These are phyloP conservation scores for Cephus rjabovi DNA, from an alignment of 2,888 invertebrate species.

Conservation along the genomic window DNA sequence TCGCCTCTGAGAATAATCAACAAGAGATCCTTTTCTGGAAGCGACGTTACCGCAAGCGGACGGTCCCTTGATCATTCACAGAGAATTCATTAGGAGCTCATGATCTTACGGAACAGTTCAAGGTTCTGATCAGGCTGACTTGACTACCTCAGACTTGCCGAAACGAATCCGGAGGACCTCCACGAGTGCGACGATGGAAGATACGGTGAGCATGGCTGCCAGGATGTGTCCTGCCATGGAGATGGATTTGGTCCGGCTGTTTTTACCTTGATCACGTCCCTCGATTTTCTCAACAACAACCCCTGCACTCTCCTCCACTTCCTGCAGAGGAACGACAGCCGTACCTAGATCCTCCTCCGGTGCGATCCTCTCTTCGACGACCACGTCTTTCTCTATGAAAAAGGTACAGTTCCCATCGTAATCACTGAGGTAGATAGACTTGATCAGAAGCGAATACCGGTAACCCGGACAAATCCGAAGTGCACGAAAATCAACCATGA, in stretches of 20 bases:
- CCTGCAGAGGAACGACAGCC: constrained; percentile 5
- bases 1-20: constrained; percentile 43
- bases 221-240: constrained; percentile 55
- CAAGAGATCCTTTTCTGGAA: constrained; percentile 46
- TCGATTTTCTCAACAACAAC: constrained; percentile 6
- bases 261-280: constrained; percentile 23
- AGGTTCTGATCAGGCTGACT: neutral
- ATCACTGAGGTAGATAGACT: constrained; percentile 40
- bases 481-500: neutral
- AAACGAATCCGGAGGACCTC: constrained; percentile 55
- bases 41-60: constrained; percentile 42
- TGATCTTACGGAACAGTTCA: neutral
- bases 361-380: neutral
- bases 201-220: constrained; percentile 54
- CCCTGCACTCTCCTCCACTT: constrained; percentile 15
- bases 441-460: constrained; percentile 43
- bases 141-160: constrained; percentile 50
- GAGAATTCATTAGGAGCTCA: constrained; percentile 25
- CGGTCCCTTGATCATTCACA: constrained; percentile 52
- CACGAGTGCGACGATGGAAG: constrained; percentile 53
- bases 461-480: constrained; percentile 39
- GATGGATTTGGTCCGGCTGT: constrained; percentile 43
- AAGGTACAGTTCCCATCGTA: constrained; percentile 54
- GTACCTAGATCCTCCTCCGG: neutral
- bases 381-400: neutral